Evolutionary conservation across 2,888 invertebrate species (phyloP).

Genomic region (Lingula anatina): DNA sequence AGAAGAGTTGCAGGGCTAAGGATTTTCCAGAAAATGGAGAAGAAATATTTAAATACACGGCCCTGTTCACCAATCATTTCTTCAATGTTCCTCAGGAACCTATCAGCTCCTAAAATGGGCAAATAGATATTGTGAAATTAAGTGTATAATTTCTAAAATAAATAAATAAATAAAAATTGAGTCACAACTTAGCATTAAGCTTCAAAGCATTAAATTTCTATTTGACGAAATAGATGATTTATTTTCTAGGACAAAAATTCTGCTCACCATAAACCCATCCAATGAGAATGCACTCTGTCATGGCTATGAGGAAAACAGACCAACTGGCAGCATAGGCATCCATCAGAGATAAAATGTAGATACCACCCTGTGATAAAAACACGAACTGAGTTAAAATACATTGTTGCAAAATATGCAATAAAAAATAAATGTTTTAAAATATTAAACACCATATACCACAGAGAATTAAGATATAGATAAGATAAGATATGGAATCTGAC

Average conservation of each 20-base stretch:
- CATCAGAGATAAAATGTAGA: conserved; percentile 44
- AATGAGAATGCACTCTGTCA: conserved; percentile 65
- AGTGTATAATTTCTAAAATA: too few species aligned
- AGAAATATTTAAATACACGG: conserved; percentile 59
- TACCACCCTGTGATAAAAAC: conserved; percentile 36
- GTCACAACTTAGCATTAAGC: too few species aligned
- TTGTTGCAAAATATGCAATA: neutral
- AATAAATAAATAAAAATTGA: too few species aligned
- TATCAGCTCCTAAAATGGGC: conserved; percentile 34
- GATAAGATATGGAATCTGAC: too few species aligned
- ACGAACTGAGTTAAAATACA: neutral
- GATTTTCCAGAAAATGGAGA: conserved; percentile 72
- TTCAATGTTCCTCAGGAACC: conserved; percentile 51
- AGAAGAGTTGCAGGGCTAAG: conserved; percentile 71
- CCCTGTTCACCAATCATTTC: conserved; percentile 58
- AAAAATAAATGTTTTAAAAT: neutral
- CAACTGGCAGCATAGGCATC: conserved; percentile 47
- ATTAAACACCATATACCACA: neutral
- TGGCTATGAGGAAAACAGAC: conserved; percentile 62
- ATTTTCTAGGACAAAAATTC: too few species aligned
- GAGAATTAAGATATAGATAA: neutral
- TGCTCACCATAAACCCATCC: conserved; percentile 61
- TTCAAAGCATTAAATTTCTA: too few species aligned
- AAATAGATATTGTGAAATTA: neutral
- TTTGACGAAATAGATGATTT: too few species aligned